These are phyloP conservation scores for Notiomystis cincta DNA, from an alignment of 2,113 vertebrate genomes.

Conservation along the genomic window DNA sequence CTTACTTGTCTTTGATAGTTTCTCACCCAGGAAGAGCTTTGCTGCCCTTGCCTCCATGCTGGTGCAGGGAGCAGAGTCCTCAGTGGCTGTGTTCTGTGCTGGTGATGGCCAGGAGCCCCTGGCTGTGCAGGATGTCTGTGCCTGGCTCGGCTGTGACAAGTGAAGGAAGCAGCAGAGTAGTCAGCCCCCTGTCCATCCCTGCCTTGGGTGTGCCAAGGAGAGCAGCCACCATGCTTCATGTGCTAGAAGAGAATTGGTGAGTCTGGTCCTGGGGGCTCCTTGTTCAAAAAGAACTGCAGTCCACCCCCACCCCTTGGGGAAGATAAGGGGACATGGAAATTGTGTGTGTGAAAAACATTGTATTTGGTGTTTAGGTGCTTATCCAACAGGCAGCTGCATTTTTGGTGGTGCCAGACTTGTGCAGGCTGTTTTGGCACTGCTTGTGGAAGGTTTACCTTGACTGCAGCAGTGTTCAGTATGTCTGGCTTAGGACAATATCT, in stretches of 20 bases:
- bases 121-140: neutral
- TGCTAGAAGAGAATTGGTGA: neutral
- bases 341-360: neutral
- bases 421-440: neutral
- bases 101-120: neutral
- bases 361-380: neutral
- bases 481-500: neutral
- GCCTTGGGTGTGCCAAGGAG: neutral
- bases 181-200: neutral
- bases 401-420: neutral
- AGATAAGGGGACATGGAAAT: neutral
- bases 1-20: neutral
- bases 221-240: neutral
- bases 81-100: neutral
- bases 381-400: fast-evolving
- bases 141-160: neutral
- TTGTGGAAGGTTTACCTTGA: neutral
- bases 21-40: neutral
- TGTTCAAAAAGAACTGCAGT: neutral
- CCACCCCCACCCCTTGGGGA: fast-evolving
- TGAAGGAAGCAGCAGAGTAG: neutral
- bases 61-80: neutral
- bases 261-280: neutral
- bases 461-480: neutral
- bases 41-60: fast-evolving